Conservation (phyloP, 2,113 vertebrate genomes). For the Microcebus lehilahytsara region DNA sequence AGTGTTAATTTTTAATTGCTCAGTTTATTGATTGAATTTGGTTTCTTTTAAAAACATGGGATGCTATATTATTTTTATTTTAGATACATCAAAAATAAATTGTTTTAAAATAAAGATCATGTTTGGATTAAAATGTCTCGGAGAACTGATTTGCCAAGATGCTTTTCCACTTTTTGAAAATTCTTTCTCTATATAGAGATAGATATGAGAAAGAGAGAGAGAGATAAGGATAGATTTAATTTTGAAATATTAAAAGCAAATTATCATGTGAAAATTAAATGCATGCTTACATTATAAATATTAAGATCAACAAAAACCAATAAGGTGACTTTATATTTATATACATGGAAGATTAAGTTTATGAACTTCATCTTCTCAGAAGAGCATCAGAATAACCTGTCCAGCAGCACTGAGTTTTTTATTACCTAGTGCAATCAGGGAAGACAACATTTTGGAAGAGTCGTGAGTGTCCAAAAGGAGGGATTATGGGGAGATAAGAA, state of each 20-base stretch:
- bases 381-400: not conserved
- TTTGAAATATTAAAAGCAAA: not conserved
- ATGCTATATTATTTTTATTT: not conserved
- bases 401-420: not conserved
- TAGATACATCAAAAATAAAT: not conserved
- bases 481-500: accelerated
- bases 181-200: not conserved
- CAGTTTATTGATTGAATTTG: not conserved
- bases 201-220: not conserved
- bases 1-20: not conserved
- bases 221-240: not conserved
- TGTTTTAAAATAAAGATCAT: not conserved
- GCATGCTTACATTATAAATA: not conserved
- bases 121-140: not conserved
- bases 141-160: not conserved
- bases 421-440: not conserved
- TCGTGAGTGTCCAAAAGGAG: not conserved
- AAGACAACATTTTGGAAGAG: not conserved
- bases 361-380: not conserved
- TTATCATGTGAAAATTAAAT: not conserved
- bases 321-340: not conserved
- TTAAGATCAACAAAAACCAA: not conserved
- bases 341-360: not conserved
- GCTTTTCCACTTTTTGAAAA: not conserved
- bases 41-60: not conserved